A percentile compares a stretch with the other conserved stretches of the same genome.
These are phyloP conservation scores for Gastrophryne carolinensis DNA, from an alignment of 2,797 vertebrate genomes.

Conservation along the genomic window DNA sequence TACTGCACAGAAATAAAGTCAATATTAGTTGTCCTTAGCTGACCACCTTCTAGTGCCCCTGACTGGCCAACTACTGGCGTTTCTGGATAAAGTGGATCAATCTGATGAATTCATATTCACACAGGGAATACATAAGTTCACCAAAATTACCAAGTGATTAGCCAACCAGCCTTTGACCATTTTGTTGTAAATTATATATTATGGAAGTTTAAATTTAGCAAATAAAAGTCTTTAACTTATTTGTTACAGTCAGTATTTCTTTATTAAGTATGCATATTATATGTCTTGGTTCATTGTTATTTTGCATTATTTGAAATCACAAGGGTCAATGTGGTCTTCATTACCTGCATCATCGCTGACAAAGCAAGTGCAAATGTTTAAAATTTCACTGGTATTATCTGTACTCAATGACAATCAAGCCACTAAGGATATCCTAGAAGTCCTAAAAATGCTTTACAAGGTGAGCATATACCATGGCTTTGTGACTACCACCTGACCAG, in stretches of 20 bases:
- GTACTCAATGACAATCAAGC: background rate
- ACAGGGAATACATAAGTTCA: too few relatives aligned
- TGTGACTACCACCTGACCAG: background rate
- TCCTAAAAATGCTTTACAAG: slow-evolving; percentile 57
- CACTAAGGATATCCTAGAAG: slow-evolving; percentile 48
- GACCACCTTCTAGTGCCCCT: too few relatives aligned
- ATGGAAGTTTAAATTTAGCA: too few relatives aligned
- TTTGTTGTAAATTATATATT: too few relatives aligned
- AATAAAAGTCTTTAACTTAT: background rate
- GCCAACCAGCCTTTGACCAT: too few relatives aligned
- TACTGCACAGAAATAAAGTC: too few relatives aligned
- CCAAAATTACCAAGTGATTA: too few relatives aligned
- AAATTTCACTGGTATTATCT: slow-evolving; percentile 28
- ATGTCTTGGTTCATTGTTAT: background rate
- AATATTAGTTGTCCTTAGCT: too few relatives aligned
- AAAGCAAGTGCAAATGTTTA: slow-evolving; percentile 58
- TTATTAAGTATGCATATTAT: too few relatives aligned
- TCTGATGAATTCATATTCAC: too few relatives aligned
- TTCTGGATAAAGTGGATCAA: too few relatives aligned
- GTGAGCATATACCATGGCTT: slow-evolving; percentile 39
- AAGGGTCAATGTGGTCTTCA: slow-evolving; percentile 59
- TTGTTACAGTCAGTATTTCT: background rate
- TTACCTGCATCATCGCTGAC: slow-evolving; percentile 49
- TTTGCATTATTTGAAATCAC: slow-evolving; percentile 18
- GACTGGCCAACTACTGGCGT: too few relatives aligned